These are phyloP conservation scores for Lithosia quadra DNA, from an alignment of 2,888 invertebrate species.

Conservation along the genomic window DNA sequence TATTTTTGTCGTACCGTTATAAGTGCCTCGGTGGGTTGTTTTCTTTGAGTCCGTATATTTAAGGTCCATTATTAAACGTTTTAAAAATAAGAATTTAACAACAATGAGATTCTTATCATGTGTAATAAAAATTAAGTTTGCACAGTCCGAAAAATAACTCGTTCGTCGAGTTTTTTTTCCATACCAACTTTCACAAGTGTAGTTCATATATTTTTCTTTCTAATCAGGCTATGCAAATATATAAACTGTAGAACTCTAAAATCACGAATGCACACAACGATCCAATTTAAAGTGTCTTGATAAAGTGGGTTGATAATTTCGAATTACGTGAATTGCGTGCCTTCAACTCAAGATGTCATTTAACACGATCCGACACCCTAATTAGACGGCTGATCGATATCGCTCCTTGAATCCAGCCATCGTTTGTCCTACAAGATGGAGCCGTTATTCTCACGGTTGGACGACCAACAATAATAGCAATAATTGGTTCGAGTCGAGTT, in stretches of 20 bases:
- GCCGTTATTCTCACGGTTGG: conserved; percentile 52
- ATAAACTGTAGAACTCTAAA: neutral
- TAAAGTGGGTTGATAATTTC: conserved; percentile 9
- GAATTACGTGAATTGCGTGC: conserved; percentile 5
- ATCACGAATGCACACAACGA: neutral
- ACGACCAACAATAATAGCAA: conserved; percentile 39
- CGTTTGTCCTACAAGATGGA: conserved; percentile 23
- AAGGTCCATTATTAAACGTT: conserved; percentile 4
- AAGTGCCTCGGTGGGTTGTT: neutral
- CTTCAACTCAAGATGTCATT: conserved; percentile 15
- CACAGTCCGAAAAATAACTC: conserved; percentile 1
- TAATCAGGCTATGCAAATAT: neutral
- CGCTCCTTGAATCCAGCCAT: conserved; percentile 29
- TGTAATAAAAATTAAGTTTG: conserved; percentile 3
- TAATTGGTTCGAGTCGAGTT: conserved; percentile 52
- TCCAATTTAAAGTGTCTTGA: conserved; percentile 1
- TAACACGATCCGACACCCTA: conserved; percentile 17
- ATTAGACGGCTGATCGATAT: conserved; percentile 33
- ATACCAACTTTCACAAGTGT: neutral
- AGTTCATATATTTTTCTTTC: neutral
- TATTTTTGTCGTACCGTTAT: conserved; percentile 19
- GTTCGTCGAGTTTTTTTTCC: neutral
- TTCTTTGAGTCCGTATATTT: conserved; percentile 5
- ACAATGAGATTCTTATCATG: conserved; percentile 1
- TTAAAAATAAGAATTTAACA: neutral